These are phyloP conservation scores for Moxostoma hubbsi DNA, from an alignment of 2,797 vertebrate genomes.

Conservation along the genomic window DNA sequence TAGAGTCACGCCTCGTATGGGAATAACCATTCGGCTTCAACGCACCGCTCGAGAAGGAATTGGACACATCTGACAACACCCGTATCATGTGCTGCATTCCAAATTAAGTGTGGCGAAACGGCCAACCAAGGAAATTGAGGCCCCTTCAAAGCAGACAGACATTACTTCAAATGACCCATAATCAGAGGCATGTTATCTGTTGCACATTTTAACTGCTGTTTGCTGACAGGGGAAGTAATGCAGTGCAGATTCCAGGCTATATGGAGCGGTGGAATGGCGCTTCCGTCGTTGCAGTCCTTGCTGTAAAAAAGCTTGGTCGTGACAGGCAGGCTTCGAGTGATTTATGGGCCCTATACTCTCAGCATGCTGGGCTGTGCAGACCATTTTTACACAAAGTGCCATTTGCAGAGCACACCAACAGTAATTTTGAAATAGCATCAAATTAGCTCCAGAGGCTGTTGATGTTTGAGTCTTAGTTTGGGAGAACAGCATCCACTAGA, in stretches of 20 bases:
- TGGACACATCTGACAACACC: constrained; percentile 62
- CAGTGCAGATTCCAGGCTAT: constrained; percentile 59
- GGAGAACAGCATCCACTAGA: background rate
- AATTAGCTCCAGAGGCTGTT: constrained; percentile 54
- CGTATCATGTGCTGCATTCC: constrained; percentile 63
- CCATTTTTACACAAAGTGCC: constrained; percentile 63
- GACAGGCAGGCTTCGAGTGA: constrained; percentile 64
- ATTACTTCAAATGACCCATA: constrained; percentile 53
- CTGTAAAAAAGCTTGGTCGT: constrained; percentile 60
- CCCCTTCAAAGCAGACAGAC: constrained; percentile 30
- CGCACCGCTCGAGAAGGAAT: constrained; percentile 57
- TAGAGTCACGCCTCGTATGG: constrained; percentile 52
- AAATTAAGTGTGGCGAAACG: constrained; percentile 58
- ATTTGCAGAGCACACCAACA: constrained; percentile 54
- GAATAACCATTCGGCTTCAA: constrained; percentile 35
- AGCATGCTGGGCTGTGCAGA: constrained; percentile 58
- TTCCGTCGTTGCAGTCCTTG: constrained; percentile 55
- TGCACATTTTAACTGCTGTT: constrained; percentile 20
- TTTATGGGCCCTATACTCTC: constrained; percentile 61
- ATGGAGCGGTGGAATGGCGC: constrained; percentile 53
- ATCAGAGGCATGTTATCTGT: constrained; percentile 55
- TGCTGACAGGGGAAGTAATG: constrained; percentile 56
- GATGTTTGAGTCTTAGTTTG: constrained; percentile 10
- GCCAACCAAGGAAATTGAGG: constrained; percentile 51
- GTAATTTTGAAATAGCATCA: constrained; percentile 60